Evolutionary conservation across 2,113 vertebrate genomes (phyloP), one percentile per base, ranked within the genome.

Genomic region (Nothobranchius kuhntae): DNA sequence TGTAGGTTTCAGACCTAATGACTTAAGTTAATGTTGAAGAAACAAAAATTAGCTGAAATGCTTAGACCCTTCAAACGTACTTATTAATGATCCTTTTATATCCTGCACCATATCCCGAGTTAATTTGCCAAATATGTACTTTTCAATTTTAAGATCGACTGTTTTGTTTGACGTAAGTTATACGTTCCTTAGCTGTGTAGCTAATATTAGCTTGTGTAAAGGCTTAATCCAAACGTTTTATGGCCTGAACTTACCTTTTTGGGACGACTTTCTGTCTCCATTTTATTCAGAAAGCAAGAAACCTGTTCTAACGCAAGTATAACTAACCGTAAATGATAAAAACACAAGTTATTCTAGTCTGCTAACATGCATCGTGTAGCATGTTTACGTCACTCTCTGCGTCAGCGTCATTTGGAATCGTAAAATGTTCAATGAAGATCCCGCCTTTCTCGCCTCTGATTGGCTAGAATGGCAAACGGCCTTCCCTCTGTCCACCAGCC

Each of bases 211-310:
- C 48, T 24, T 61, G 5, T 38, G 11, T 61, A 53, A 2, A 3
- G 17, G 2, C 2, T 21, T 7, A 8, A 21, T 30, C 8, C 1
- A 45, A 45, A 6, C 0, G 9, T 12, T 42, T 2, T 1, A 5
- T 1, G 13, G 0, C 5, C 0, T 24, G 9, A 58, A 53, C 86
- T 78, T 69, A 93, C 93, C 87, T 91, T 93, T 77, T 64, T 87
- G 2, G 35, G 3, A 56, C 61, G 78, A 62, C 59, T 85, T 65
- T 93, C 91, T 4, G 62, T 44, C 30, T 93, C 93, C 93, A 94
- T 94, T 53, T 58, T 86, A 21, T 14, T 40, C n/a, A 11, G 0
- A 0, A 61, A 45, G 6, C 21, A 21, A 5, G 9, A 2, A 1
- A 3, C 17, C 0, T 3, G 35, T 3, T 56, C 8, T 10, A 2